Conservation (phyloP, 2,113 vertebrate genomes). For the Ardeotis arabs region DNA sequence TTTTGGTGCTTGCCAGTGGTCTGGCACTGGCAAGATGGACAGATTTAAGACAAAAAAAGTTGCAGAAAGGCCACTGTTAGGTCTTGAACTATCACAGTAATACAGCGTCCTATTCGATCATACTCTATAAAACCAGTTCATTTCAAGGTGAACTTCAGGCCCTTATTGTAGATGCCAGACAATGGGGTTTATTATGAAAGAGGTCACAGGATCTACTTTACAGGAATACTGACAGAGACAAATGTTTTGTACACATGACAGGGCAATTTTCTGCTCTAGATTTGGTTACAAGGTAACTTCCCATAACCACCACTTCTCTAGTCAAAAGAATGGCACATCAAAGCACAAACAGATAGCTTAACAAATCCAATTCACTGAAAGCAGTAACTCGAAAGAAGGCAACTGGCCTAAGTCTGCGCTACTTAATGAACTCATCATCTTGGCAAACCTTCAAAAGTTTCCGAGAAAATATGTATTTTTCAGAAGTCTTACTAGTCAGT, state of each 20-base stretch:
- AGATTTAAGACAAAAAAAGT: background rate
- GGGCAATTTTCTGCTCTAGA: constrained; percentile 56
- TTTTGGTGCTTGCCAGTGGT: background rate
- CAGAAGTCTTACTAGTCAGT: background rate
- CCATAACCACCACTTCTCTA: background rate
- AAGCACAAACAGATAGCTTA: constrained; percentile 51
- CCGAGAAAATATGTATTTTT: background rate
- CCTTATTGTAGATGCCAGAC: constrained; percentile 56
- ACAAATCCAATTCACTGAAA: constrained; percentile 34
- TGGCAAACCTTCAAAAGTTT: background rate
- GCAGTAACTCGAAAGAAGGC: constrained; percentile 4
- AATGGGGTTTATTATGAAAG: constrained; percentile 62
- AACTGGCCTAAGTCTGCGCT: background rate
- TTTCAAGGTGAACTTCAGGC: constrained; percentile 63
- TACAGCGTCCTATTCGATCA: constrained; percentile 37
- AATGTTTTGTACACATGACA: constrained; percentile 68
- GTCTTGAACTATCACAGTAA: constrained; percentile 4
- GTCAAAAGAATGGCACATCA: constrained; percentile 49
- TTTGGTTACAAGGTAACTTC: constrained; percentile 44
- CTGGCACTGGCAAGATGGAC: background rate
- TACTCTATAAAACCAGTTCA: constrained; percentile 43
- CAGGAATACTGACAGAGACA: constrained; percentile 60
- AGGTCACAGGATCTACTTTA: constrained; percentile 66
- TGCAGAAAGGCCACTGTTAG: background rate
- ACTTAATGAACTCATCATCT: constrained; percentile 18